Percentiles rank a stretch among this genome's conserved stretches.
Evolutionary conservation across 2,797 vertebrate genomes (phyloP).

Genomic region (Pagetopsis macropterus): DNA sequence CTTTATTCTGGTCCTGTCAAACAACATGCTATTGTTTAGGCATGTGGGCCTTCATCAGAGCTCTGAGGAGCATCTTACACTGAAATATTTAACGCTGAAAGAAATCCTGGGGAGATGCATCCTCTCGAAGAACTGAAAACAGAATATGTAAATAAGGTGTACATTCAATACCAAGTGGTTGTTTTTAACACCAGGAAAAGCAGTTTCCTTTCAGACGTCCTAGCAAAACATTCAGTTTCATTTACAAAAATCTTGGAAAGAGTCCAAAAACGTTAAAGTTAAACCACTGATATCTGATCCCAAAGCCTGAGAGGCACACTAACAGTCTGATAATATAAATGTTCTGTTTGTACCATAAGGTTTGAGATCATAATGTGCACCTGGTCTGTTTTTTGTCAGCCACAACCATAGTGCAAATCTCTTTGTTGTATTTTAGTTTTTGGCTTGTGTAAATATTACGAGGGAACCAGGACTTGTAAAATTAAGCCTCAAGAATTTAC

Average conservation of each 20-base stretch:
- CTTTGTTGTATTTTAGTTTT: constrained; percentile 11
- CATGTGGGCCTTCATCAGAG: neutral
- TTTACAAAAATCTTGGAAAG: neutral
- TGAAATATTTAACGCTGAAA: too few species aligned
- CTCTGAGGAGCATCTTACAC: too few species aligned
- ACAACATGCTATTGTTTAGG: neutral
- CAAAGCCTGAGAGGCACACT: neutral
- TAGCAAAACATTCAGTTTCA: constrained; percentile 6
- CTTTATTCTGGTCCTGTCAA: neutral
- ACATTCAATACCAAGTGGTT: neutral
- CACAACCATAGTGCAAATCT: neutral
- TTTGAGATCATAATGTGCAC: constrained; percentile 5
- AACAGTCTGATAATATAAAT: constrained; percentile 2
- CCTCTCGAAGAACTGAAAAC: too few species aligned
- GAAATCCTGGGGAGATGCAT: too few species aligned
- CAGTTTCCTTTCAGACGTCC: neutral
- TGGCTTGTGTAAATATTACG: constrained; percentile 14
- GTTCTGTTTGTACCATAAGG: constrained; percentile 1
- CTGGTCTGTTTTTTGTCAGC: neutral
- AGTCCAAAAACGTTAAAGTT: neutral
- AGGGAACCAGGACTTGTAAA: constrained; percentile 21
- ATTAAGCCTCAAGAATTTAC: neutral
- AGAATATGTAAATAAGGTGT: constrained; percentile 4
- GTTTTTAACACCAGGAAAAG: neutral
- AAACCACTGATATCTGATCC: neutral